Base-by-base conservation (phyloP, 2,113 vertebrate species). In the Amphiprion ocellaris region DNA sequence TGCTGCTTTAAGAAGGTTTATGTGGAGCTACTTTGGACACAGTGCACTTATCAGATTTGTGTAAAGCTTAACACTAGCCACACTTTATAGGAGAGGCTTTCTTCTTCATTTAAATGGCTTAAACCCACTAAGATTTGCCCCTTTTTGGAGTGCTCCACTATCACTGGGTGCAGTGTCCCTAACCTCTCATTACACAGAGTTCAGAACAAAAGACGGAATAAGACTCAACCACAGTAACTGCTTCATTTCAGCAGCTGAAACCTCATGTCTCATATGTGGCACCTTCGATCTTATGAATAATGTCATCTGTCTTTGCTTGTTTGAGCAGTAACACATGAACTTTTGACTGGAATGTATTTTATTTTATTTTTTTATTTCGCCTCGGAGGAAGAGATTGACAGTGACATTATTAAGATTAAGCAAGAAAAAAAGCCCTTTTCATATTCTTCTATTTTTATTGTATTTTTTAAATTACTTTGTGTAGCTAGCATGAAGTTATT, bases 1-100 rank as follows among this genome's bases (percentile, higher is more conserved):
- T 1, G 79, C 68, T 50, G 64, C 64, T 47, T 1, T 26, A 21
- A 53, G 33, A 60, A 37, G 33, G 39, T 41, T 56, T 65, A 60
- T 70, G 49, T 19, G 3, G 62, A 82, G 67, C 72, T 63, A 76
- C 65, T 85, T 81, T 60, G 33, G 53, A 54, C 67, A 55, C 44
- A 63, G 79, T 24, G 75, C 39, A 71, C 79, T 90, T 89, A 90
- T 92, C 87, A 88, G 91, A 92, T 93, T 88, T 79, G 62, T 80
- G 53, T 81, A 78, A 82, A 83, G 85, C 70, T 77, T 66, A 74
- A 79, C 23, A 28, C 47, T 50, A 58, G 74, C 52, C 55, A 76
- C 53, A 52, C 61, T 84, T 81, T 92, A 74, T 72, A 67, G 71
- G 79, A 59, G 59, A 74, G 52, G 66, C 30, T 84, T 85, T 79